Conservation (phyloP, 2,113 vertebrate genomes). For the Hippocampus guttulatus region DNA sequence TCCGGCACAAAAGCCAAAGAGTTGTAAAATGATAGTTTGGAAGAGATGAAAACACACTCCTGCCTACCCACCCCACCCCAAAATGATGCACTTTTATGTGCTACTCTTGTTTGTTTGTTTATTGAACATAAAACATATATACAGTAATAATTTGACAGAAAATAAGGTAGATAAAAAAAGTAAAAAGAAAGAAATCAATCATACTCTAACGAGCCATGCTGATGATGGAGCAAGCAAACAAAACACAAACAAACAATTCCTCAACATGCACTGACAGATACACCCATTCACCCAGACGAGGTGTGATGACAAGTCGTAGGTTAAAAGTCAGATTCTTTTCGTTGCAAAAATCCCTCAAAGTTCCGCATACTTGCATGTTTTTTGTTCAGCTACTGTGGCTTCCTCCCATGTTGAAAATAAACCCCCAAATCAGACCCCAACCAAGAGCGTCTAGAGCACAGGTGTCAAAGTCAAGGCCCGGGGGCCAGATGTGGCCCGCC, state of each 20-base stretch:
- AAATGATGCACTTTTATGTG: conserved; percentile 4
- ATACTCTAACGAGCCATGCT: conserved; percentile 28
- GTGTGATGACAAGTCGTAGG: conserved; percentile 27
- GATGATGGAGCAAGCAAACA: conserved; percentile 33
- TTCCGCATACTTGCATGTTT: neutral
- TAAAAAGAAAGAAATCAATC: too few relatives aligned
- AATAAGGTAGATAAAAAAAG: too few relatives aligned
- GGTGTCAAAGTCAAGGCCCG: too few relatives aligned
- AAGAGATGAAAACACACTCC: conserved; percentile 18
- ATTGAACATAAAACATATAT: too few relatives aligned
- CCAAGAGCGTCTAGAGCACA: too few relatives aligned
- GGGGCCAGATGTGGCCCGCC: too few relatives aligned
- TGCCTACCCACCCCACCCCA: neutral
- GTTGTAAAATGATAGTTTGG: conserved; percentile 19
- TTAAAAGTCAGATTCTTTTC: conserved; percentile 35
- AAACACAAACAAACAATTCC: conserved; percentile 20
- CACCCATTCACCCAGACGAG: conserved; percentile 23
- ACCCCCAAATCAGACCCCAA: too few relatives aligned
- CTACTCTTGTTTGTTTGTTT: too few relatives aligned
- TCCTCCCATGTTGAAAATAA: too few relatives aligned
- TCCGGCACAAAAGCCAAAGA: conserved; percentile 15
- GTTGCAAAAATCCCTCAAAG: neutral
- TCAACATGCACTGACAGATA: conserved; percentile 20
- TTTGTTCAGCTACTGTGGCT: neutral
- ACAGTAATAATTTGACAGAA: too few relatives aligned